Conservation (phyloP, 2,888 invertebrate genomes). For the Campoplex nolae region DNA sequence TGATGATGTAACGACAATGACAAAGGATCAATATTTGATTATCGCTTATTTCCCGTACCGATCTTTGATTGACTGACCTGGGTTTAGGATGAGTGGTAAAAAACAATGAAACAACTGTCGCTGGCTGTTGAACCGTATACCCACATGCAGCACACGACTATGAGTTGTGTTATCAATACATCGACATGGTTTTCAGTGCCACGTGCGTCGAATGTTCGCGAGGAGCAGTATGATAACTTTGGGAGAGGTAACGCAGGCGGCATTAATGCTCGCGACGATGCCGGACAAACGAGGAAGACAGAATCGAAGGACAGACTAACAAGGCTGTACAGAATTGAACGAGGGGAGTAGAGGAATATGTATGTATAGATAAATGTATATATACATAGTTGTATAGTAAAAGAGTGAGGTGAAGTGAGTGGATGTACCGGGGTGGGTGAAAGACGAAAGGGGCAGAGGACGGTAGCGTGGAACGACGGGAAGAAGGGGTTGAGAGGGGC, state of each 20-base stretch:
- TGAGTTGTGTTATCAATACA: slow-evolving; percentile 66
- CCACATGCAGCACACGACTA: neutral
- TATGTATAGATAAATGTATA: slow-evolving; percentile 14
- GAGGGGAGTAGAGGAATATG: slow-evolving; percentile 32
- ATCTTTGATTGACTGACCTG: neutral
- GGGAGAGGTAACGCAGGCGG: slow-evolving; percentile 73
- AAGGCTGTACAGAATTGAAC: slow-evolving; percentile 57
- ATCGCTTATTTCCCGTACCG: too few relatives aligned
- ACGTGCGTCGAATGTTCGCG: slow-evolving; percentile 81
- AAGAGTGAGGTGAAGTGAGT: slow-evolving; percentile 59
- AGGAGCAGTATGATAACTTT: slow-evolving; percentile 71
- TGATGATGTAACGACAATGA: neutral
- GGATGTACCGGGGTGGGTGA: slow-evolving; percentile 34
- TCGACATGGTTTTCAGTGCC: slow-evolving; percentile 70
- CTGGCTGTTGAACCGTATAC: neutral
- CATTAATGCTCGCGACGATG: slow-evolving; percentile 79
- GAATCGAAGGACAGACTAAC: slow-evolving; percentile 52
- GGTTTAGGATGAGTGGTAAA: neutral
- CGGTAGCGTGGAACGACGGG: slow-evolving; percentile 67
- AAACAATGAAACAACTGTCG: slow-evolving; percentile 18
- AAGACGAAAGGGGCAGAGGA: slow-evolving; percentile 61
- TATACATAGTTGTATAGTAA: slow-evolving; percentile 41
- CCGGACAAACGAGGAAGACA: slow-evolving; percentile 70
- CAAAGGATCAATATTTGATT: neutral
- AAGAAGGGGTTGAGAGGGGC: slow-evolving; percentile 78